Evolutionary conservation across 23 tunicate genomes (phyloP).

Genomic region (Styela clava): DNA sequence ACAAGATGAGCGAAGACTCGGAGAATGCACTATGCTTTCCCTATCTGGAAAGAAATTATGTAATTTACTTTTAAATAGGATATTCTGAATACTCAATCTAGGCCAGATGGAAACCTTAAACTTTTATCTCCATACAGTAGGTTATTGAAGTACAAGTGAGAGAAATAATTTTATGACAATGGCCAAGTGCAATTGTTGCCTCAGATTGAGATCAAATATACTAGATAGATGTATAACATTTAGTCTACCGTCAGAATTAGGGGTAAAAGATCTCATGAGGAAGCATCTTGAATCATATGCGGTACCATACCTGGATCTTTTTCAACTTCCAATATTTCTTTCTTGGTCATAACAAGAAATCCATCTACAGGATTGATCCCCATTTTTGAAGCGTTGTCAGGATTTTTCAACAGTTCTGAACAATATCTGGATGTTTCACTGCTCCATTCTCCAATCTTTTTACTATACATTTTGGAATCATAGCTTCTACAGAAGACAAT

Average conservation of each 20-base stretch:
- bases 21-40: neutral
- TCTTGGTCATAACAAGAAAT: constrained; percentile 1
- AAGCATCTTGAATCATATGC: no score
- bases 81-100: no score
- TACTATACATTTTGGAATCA: neutral
- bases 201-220: no score
- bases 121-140: no score
- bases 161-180: no score
- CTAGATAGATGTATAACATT: no score
- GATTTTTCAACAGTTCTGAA: neutral
- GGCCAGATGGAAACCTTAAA: no score
- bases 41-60: neutral
- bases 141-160: no score
- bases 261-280: no score
- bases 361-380: neutral
- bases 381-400: neutral
- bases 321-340: neutral
- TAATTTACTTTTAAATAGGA: no score
- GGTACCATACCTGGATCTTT: neutral
- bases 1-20: neutral
- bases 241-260: no score
- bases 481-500: neutral
- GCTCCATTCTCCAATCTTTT: constrained; percentile 3
- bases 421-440: neutral
- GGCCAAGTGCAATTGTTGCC: no score